A percentile compares a stretch with the other conserved stretches of the same genome.
Conservation (phyloP, 2,113 vertebrate genomes). For the Ranitomeya variabilis region DNA sequence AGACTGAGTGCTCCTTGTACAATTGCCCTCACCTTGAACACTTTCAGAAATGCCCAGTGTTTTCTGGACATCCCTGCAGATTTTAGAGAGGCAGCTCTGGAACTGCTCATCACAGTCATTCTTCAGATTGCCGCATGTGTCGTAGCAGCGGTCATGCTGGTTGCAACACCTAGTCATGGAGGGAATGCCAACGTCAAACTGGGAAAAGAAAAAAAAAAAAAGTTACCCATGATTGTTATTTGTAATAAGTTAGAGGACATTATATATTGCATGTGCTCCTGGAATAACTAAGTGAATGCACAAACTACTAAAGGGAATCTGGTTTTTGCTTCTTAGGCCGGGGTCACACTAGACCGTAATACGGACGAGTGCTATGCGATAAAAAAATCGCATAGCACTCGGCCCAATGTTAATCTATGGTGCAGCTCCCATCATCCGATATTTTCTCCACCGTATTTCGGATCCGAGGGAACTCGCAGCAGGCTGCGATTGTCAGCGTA, state of each 20-base stretch:
- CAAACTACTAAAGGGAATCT: too few relatives aligned
- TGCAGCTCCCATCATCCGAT: too few relatives aligned
- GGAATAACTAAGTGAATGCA: too few relatives aligned
- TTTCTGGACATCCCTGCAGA: conserved; percentile 89
- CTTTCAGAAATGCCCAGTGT: conserved; percentile 86
- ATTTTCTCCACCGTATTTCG: too few relatives aligned
- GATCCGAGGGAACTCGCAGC: too few relatives aligned
- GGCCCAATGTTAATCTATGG: too few relatives aligned
- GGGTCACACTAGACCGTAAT: too few relatives aligned
- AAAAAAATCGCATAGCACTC: too few relatives aligned
- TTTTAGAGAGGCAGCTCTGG: conserved; percentile 89
- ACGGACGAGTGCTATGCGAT: too few relatives aligned
- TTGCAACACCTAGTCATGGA: conserved; percentile 97
- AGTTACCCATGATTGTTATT: neutral
- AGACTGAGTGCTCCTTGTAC: neutral
- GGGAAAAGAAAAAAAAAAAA: conserved; percentile 30
- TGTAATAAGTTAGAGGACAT: neutral
- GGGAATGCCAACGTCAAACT: conserved; percentile 97
- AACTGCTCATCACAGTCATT: conserved; percentile 91
- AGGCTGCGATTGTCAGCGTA: too few relatives aligned
- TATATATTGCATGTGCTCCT: too few relatives aligned
- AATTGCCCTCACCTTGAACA: conserved; percentile 80
- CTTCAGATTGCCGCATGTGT: conserved; percentile 88
- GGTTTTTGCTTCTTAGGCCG: too few relatives aligned
- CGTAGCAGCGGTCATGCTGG: conserved; percentile 92